These are phyloP conservation scores for Arvicanthis niloticus DNA, from an alignment of 2,113 vertebrate species.

Conservation along the genomic window DNA sequence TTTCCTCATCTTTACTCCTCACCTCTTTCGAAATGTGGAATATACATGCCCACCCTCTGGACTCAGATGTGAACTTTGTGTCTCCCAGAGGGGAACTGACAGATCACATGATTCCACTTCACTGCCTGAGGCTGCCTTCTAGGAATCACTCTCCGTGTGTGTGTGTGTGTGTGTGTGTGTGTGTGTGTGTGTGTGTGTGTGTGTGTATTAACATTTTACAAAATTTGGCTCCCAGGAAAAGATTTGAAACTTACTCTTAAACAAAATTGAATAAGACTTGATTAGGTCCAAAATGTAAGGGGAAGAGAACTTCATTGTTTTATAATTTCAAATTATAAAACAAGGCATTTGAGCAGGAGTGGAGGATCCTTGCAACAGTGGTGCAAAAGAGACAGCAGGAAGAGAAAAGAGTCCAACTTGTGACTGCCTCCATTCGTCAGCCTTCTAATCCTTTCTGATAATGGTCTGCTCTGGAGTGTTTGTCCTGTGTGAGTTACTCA, in stretches of 20 bases:
- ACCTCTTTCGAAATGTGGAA: background rate
- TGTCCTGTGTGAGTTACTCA: background rate
- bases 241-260: slow-evolving; percentile 9
- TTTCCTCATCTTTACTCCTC: background rate
- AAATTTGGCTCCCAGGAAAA: background rate
- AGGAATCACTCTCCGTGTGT: background rate
- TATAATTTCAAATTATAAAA: slow-evolving; percentile 43
- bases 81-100: background rate
- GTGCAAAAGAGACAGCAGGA: too few species aligned
- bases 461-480: background rate
- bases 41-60: background rate
- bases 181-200: too few species aligned
- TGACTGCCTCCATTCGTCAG: background rate
- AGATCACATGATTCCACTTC: background rate
- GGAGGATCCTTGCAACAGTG: background rate
- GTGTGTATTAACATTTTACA: background rate
- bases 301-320: slow-evolving; percentile 60
- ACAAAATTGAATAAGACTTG: slow-evolving; percentile 59
- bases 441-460: background rate
- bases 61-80: background rate
- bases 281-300: slow-evolving; percentile 51
- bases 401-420: background rate
- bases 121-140: background rate
- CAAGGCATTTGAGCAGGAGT: background rate
- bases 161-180: too few species aligned